Evolutionary conservation across 2,113 vertebrate species (phyloP).

Genomic region (Aspidoscelis tigris): DNA sequence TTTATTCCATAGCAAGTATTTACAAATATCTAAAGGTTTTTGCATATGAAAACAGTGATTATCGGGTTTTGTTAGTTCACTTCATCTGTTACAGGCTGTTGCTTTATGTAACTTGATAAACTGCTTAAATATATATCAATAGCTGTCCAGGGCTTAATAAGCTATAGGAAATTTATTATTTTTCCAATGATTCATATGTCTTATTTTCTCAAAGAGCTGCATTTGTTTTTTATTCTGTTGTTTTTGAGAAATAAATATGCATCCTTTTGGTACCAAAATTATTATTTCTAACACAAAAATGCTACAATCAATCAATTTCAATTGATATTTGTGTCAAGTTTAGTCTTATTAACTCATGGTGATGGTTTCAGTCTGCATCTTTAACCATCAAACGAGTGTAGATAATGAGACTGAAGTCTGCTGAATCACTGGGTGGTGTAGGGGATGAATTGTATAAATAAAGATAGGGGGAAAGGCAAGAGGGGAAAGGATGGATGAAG

Average conservation of each 20-base stretch:
- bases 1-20: not conserved
- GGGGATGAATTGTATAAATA: no score
- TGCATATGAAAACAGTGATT: conserved; percentile 39
- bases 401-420: no score
- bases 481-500: no score
- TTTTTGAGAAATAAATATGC: not conserved
- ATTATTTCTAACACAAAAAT: conserved; percentile 20
- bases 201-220: not conserved
- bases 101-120: conserved; percentile 36
- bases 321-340: not conserved
- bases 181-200: not conserved
- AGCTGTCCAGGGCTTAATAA: conserved; percentile 31
- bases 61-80: conserved; percentile 34
- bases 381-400: no score
- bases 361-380: no score
- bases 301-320: not conserved
- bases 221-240: not conserved
- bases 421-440: no score
- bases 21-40: not conserved
- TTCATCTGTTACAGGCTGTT: not conserved
- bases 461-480: no score
- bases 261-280: not conserved
- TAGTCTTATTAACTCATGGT: conserved; percentile 42
- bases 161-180: not conserved
- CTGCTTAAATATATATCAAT: conserved; percentile 36